Conservation (phyloP, 2,797 vertebrate species). For the Labroides dimidiatus region DNA sequence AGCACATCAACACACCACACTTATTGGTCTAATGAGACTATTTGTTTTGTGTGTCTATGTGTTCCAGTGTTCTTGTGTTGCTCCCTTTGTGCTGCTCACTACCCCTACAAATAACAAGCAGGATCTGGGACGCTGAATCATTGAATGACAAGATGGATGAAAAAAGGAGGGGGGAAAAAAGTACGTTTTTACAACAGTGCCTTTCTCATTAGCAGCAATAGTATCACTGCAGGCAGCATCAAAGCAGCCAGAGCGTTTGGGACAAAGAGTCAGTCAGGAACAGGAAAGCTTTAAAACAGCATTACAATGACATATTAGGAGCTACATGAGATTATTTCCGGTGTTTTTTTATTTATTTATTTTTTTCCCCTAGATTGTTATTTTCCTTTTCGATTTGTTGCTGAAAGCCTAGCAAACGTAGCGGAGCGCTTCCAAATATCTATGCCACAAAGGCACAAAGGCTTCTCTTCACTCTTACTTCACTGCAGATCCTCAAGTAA, state of each 20-base stretch:
- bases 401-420: conserved; percentile 31
- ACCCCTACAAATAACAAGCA: conserved; percentile 14
- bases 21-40: background rate
- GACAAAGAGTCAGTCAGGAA: conserved; percentile 34
- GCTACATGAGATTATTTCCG: conserved; percentile 32
- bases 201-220: conserved; percentile 38
- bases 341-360: too few species aligned
- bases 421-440: conserved; percentile 46
- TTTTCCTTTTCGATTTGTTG: conserved; percentile 19
- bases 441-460: conserved; percentile 53
- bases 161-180: conserved; percentile 18
- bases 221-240: conserved; percentile 22
- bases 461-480: conserved; percentile 50
- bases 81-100: conserved; percentile 9
- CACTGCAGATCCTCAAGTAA: conserved; percentile 62
- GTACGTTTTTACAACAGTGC: conserved; percentile 19
- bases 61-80: conserved; percentile 5
- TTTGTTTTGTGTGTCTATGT: background rate
- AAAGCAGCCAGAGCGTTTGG: conserved; percentile 11
- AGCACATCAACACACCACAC: background rate
- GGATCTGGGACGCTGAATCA: conserved; percentile 34
- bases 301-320: conserved; percentile 37
- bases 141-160: conserved; percentile 31
- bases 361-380: conserved; percentile 18
- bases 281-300: conserved; percentile 41